Conservation (phyloP, 2,797 vertebrate genomes). For the Poeciliopsis infans region DNA sequence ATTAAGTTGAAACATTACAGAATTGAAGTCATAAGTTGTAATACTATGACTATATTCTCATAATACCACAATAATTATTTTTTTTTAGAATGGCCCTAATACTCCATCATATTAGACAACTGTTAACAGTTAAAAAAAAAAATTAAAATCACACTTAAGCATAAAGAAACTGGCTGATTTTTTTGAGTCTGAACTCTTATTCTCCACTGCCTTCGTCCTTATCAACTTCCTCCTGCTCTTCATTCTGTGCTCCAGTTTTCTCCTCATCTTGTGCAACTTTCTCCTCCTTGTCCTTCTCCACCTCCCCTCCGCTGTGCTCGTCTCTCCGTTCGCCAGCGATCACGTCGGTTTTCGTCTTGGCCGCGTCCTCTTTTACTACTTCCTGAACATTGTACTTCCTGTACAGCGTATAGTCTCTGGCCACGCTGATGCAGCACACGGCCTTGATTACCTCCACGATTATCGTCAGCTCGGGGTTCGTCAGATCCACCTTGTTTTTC, state of each 20-base stretch:
- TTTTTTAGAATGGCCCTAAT: no score
- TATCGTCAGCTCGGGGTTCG: slow-evolving; percentile 89
- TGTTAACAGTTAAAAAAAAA: slow-evolving; percentile 1
- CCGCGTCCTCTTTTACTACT: slow-evolving; percentile 82
- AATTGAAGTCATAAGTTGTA: no score
- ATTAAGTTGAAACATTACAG: no score
- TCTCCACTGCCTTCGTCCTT: slow-evolving; percentile 22
- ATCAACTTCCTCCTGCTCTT: background rate
- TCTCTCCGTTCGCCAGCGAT: slow-evolving; percentile 17
- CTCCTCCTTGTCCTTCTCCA: slow-evolving; percentile 22
- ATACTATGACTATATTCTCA: no score
- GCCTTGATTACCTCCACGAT: slow-evolving; percentile 94
- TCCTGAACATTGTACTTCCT: slow-evolving; percentile 97
- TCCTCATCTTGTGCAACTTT: slow-evolving; percentile 2
- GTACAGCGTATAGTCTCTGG: slow-evolving; percentile 89
- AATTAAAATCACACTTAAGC: background rate
- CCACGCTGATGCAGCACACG: slow-evolving; percentile 93
- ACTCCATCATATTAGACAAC: background rate
- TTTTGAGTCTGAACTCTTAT: slow-evolving; percentile 8
- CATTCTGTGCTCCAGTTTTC: slow-evolving; percentile 5
- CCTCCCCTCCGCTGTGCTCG: slow-evolving; percentile 2
- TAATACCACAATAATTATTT: no score
- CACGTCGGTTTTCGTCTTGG: slow-evolving; percentile 3
- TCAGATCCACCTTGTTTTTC: slow-evolving; percentile 94
- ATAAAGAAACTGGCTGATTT: background rate